Evolutionary conservation across 1,140 invertebrate species (phyloP).

Genomic region (Myzus persicae): DNA sequence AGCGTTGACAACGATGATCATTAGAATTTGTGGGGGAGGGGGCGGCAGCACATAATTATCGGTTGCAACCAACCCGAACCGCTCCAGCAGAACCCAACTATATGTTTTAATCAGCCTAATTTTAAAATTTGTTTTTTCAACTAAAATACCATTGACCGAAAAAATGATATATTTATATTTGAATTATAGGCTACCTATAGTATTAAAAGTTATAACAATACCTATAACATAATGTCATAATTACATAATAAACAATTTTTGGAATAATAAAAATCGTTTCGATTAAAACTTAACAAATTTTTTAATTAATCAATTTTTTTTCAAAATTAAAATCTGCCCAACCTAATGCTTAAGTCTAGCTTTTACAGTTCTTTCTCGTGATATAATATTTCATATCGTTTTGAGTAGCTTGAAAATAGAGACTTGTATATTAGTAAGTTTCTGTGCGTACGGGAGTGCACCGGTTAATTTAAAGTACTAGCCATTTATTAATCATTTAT

Average conservation of each 20-base stretch:
- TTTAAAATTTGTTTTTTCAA: no score
- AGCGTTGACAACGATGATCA: no score
- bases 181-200: no score
- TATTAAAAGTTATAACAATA: no score
- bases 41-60: no score
- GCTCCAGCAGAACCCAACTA: no score
- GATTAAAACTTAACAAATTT: not conserved
- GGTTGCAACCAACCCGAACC: no score
- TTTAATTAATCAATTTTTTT: not conserved
- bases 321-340: not conserved
- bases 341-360: not conserved
- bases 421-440: not conserved
- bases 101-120: no score
- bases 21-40: no score
- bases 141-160: no score
- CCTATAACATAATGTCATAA: no score
- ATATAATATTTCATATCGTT: not conserved
- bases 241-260: not conserved
- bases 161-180: no score
- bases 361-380: not conserved
- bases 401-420: not conserved
- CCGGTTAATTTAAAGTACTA: not conserved
- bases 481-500: not conserved
- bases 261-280: not conserved
- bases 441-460: not conserved